These are phyloP conservation scores for Conchocele bisecta DNA, from an alignment of 2,888 invertebrate species.

Conservation along the genomic window DNA sequence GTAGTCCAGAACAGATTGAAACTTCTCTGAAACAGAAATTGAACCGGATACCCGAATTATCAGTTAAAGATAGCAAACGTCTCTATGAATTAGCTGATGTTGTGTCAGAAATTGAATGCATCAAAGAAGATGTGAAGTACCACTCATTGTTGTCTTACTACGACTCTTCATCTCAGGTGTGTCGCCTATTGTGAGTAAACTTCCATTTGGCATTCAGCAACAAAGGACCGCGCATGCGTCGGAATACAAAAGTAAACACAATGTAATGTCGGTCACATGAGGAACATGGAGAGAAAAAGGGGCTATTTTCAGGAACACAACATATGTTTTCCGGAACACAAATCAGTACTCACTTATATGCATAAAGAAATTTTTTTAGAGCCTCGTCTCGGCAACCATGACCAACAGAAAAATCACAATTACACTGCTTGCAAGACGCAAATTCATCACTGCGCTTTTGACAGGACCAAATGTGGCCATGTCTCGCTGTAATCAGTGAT, in stretches of 20 bases:
- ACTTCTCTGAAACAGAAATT: constrained; percentile 23
- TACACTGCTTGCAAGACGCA: too few species aligned
- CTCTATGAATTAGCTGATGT: constrained; percentile 46
- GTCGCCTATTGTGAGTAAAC: constrained; percentile 31
- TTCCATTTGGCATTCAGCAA: constrained; percentile 32
- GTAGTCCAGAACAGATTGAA: constrained; percentile 30
- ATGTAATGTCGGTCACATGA: constrained; percentile 27
- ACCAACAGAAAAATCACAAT: too few species aligned
- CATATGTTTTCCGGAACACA: too few species aligned
- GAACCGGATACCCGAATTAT: constrained; percentile 26
- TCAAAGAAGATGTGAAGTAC: constrained; percentile 27
- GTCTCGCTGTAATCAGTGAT: too few species aligned
- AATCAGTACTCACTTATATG: too few species aligned
- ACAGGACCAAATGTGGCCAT: too few species aligned
- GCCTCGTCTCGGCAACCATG: too few species aligned
- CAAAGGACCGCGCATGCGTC: constrained; percentile 38
- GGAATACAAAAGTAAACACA: constrained; percentile 12
- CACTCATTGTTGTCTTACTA: constrained; percentile 25
- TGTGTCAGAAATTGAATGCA: constrained; percentile 21
- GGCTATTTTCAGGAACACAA: too few species aligned
- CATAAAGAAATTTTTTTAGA: too few species aligned
- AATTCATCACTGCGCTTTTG: too few species aligned
- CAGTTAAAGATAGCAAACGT: constrained; percentile 22
- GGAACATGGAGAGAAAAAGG: too few species aligned
- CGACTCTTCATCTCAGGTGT: constrained; percentile 41